A percentile compares a stretch with the other conserved stretches of the same genome.
Conservation (phyloP, 2,888 invertebrate species). For the Bombylius discolor region DNA sequence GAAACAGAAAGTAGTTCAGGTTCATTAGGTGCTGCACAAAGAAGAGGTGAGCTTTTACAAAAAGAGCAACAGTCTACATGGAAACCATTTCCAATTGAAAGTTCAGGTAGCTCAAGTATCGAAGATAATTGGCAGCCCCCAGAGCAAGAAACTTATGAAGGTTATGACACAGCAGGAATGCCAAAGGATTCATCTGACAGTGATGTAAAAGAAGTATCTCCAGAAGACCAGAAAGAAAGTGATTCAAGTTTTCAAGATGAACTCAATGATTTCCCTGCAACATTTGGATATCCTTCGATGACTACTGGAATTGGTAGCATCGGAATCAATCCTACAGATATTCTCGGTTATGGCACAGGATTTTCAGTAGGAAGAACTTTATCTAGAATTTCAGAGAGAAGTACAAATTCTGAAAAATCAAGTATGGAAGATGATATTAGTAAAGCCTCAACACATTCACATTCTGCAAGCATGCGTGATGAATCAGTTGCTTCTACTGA, state of each 20-base stretch:
- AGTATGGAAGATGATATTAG: conserved; percentile 77
- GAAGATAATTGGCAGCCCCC: conserved; percentile 73
- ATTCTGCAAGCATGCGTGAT: conserved; percentile 72
- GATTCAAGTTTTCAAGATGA: conserved; percentile 63
- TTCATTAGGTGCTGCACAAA: conserved; percentile 55
- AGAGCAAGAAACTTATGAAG: conserved; percentile 54
- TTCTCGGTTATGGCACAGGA: conserved; percentile 58
- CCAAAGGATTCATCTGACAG: conserved; percentile 31
- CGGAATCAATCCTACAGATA: conserved; percentile 47
- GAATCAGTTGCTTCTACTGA: conserved; percentile 73
- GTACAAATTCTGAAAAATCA: conserved; percentile 77
- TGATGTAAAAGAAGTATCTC: conserved; percentile 38
- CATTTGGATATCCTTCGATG: conserved; percentile 56
- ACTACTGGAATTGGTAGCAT: conserved; percentile 41
- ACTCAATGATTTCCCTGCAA: conserved; percentile 59
- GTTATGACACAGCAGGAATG: conserved; percentile 34
- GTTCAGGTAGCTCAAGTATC: conserved; percentile 72
- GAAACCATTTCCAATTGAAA: conserved; percentile 72
- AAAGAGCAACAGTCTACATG: conserved; percentile 66
- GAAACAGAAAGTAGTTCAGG: conserved; percentile 67
- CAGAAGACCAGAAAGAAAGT: conserved; percentile 42
- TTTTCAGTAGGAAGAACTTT: conserved; percentile 65
- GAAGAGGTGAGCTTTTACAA: conserved; percentile 45
- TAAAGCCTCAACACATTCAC: conserved; percentile 69
- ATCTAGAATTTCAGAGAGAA: conserved; percentile 76